phyloP scores from a whole-genome alignment of 2,888 invertebrate species.

The Dryomyza anilis region DNA sequence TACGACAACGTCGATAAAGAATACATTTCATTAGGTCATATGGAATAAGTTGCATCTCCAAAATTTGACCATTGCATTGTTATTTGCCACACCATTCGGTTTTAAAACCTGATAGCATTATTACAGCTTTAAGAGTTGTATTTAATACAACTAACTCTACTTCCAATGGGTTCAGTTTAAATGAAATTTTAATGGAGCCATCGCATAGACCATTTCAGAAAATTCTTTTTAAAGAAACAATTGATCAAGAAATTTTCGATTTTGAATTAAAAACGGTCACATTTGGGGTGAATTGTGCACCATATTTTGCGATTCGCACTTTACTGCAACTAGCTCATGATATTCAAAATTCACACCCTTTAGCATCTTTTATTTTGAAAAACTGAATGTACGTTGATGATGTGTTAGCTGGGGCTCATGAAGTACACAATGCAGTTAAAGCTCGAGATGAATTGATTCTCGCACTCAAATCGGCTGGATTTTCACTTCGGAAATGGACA shows the following conservation, averaged over 20 bases:
- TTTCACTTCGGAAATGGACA: slow-evolving; percentile 10
- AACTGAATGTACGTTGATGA: too few relatives aligned
- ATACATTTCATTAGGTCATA: slow-evolving; percentile 5
- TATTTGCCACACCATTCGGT: neutral
- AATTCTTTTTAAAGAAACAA: neutral
- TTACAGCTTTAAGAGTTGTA: neutral
- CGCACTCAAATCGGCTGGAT: slow-evolving; percentile 9
- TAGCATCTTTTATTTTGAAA: too few relatives aligned
- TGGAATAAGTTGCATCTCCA: slow-evolving; percentile 2
- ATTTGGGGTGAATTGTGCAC: too few relatives aligned
- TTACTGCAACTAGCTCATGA: neutral
- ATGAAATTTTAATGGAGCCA: too few relatives aligned
- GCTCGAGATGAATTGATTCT: neutral
- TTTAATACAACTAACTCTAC: neutral
- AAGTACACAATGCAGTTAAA: neutral
- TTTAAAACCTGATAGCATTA: neutral
- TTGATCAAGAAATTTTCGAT: neutral
- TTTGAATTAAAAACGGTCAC: too few relatives aligned
- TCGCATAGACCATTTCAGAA: too few relatives aligned
- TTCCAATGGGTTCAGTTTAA: neutral
- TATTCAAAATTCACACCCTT: neutral
- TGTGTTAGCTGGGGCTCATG: slow-evolving; percentile 13
- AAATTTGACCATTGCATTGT: neutral
- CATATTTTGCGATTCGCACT: too few relatives aligned
- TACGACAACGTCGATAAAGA: slow-evolving; percentile 16